Base-by-base conservation (phyloP, 2,113 vertebrate species). In the Oncorhynchus gorbuscha region DNA sequence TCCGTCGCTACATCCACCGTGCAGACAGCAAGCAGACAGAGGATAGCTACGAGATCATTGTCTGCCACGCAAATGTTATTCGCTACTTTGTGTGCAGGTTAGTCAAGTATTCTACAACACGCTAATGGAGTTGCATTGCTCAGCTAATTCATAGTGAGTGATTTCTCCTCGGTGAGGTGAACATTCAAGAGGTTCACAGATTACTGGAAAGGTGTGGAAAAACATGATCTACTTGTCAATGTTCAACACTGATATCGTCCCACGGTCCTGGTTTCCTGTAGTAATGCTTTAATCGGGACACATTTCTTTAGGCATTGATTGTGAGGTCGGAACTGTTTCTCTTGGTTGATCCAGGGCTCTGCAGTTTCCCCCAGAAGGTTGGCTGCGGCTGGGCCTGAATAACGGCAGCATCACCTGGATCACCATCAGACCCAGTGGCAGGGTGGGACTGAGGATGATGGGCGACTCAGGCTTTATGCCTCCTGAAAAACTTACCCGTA, bases 381-480 rank as follows among this genome's bases (percentile, higher is more conserved):
- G 96, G 96, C 93, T 97, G 69, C 90, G 96, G 0, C 88, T 96
- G 77, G 95, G 95, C 0, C 93, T 97, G 3, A 96, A 96, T 87
- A 96, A 97, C 0, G 95, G 95, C 85, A 97, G 96, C 71, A 96
- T 97, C 80, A 97, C 94, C 3, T 95, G 95, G 88, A 74, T 97
- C 84, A 95, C 96, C 24, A 91, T 97, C 13, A 94, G 95, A 0
- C 96, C 96, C 0, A 95, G 90, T 0, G 96, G 96, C 7, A 86
- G 94, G 1, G 96, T 97, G 70, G 94, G 93, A 0, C 92, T 97
- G 4, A 89, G 95, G 65, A 66, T 93, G 0, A 93, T 97, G 35
- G 96, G 96, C 1, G 96, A 97, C 92, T 95, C 95, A 0, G 96
- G 95, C 0, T 97, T 96, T 89, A 97, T 96, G 95, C 96, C 95